Evolutionary conservation across 2,113 vertebrate genomes (phyloP).

Genomic region (Mormoops blainvillei): DNA sequence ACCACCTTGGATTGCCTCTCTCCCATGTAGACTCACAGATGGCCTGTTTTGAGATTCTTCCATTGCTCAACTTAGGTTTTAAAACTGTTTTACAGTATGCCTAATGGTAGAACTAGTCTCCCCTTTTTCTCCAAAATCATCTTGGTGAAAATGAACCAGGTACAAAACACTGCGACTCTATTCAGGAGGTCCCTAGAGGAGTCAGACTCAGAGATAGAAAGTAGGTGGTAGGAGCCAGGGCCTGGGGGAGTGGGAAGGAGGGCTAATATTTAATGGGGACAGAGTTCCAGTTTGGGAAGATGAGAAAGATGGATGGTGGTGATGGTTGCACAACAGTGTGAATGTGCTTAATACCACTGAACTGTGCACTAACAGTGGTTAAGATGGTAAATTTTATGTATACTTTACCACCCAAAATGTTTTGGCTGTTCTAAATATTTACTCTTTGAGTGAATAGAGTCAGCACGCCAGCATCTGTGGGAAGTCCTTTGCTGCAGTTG

Average conservation of each 20-base stretch:
- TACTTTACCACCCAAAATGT: background rate
- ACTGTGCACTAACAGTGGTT: background rate
- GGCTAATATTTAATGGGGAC: background rate
- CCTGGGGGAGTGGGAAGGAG: background rate
- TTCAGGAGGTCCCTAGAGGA: background rate
- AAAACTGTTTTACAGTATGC: background rate
- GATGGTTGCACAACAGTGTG: background rate
- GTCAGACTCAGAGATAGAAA: background rate
- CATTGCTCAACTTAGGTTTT: background rate
- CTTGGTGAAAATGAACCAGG: background rate
- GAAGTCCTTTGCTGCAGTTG: background rate
- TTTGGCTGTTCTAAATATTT: background rate
- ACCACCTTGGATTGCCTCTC: background rate
- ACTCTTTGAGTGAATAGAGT: background rate
- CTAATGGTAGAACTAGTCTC: no score
- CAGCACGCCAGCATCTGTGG: background rate
- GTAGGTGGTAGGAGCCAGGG: background rate
- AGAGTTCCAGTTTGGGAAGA: background rate
- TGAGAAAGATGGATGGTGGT: background rate
- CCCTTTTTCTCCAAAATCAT: background rate
- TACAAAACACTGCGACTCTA: background rate
- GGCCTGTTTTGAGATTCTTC: background rate
- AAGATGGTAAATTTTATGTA: background rate
- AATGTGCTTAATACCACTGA: background rate
- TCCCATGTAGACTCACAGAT: no score